Conservation (phyloP, 1,140 invertebrate species). For the Onthophagus taurus region DNA sequence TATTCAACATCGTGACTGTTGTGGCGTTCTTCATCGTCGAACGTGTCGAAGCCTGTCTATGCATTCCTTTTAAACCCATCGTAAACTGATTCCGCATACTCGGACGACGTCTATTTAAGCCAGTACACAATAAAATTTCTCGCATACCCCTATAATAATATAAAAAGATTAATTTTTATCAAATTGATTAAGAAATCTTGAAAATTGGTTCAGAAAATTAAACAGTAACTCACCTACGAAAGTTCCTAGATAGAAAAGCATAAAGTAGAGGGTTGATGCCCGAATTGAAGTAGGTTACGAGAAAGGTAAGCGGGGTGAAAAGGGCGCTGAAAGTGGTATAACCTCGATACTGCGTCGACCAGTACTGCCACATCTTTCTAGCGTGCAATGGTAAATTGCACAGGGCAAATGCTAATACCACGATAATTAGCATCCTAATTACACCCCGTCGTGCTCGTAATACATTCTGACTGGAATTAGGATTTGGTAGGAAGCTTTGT, state of each 20-base stretch:
- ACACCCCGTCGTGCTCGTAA: conserved; percentile 58
- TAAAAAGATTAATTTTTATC: not conserved
- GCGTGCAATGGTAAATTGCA: conserved; percentile 80
- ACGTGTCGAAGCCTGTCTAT: conserved; percentile 29
- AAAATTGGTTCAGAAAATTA: not conserved
- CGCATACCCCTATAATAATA: conserved; percentile 41
- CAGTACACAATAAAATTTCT: conserved; percentile 52
- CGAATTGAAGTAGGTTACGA: conserved; percentile 76
- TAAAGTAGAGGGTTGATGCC: conserved; percentile 78
- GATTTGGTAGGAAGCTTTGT: conserved; percentile 16
- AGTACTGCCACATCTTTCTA: conserved; percentile 70
- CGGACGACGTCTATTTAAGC: conserved; percentile 21
- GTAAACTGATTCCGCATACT: conserved; percentile 20
- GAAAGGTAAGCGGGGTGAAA: conserved; percentile 71
- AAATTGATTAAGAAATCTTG: not conserved
- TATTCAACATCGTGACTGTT: conserved; percentile 30
- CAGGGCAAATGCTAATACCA: conserved; percentile 70
- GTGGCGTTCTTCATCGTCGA: conserved; percentile 32
- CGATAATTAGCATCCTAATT: conserved; percentile 66
- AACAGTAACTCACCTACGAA: conserved; percentile 39
- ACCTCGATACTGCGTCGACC: conserved; percentile 36
- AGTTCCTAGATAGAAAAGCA: conserved; percentile 72
- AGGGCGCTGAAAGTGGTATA: conserved; percentile 51
- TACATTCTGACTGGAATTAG: conserved; percentile 57
- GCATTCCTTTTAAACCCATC: conserved; percentile 19